Base-by-base conservation (phyloP, 2,888 invertebrate genomes). In the Diloba caeruleocephala region DNA sequence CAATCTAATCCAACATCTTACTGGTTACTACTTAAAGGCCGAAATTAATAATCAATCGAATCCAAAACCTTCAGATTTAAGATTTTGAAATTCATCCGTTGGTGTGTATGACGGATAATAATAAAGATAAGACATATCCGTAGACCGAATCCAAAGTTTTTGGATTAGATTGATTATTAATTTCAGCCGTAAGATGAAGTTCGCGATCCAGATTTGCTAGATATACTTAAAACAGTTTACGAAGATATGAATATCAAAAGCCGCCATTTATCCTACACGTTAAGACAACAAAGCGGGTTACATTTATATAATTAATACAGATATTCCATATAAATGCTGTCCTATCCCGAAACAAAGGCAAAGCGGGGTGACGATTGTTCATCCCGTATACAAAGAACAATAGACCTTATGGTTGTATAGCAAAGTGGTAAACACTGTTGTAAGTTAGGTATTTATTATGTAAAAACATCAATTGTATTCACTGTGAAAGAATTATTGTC, bases 281-380 rank as follows among this genome's bases (percentile, higher is more conserved):
- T 48, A 46, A 49, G 42, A 38, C 45, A 51, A 63, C 56, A 57
- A 56, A 63, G 63, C 50, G 41, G 39, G 26, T 26, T 33, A 51
- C 44, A 63, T 63, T 49, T 61, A 53, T 66, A 48, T 51, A 61
- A 66, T 66, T 66, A 61, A 60, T 60, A 54, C 48, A 51, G 46
- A 56, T 58, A 58, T 50, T 39, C 31, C 31, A 45, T 58, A 53
- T 38, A 38, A 46, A 51, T 34, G 45, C 29, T 50, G 31, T 31
- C 23, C 44, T 51, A 46, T 46, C 34, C 29, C 14, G 29, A 44
- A 51, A 62, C 58, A 58, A 66, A 57, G 39, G 51, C 36, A 25
- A 42, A 57, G 37, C 55, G 42, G 50, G 46, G 31, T 37, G 42
- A 37, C 33, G 37, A 63, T 63, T 63, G 56, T 70, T 57, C 29